Percentiles rank a stretch among this genome's conserved stretches.
Evolutionary conservation across 2,888 invertebrate genomes (phyloP).

Genomic region (Sesia bembeciformis): DNA sequence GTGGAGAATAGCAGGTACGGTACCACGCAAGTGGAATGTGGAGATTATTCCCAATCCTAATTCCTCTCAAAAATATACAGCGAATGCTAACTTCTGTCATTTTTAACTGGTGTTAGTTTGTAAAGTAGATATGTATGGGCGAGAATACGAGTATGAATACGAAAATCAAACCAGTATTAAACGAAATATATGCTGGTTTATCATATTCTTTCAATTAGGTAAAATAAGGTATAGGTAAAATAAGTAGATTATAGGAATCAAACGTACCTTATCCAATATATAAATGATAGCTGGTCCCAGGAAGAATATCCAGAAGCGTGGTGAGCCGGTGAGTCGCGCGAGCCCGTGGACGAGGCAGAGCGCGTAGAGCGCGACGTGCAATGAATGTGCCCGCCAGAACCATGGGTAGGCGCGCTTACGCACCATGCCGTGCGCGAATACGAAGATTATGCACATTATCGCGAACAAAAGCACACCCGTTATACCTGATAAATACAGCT

Average conservation of each 20-base stretch:
- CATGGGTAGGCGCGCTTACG: conserved; percentile 95
- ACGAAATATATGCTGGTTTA: background rate
- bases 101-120: no score
- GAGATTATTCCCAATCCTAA: no score
- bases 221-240: no score
- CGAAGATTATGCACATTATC: conserved; percentile 95
- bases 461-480: conserved; percentile 91
- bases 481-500: conserved; percentile 72
- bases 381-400: conserved; percentile 95
- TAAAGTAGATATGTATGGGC: no score
- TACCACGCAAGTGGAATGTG: no score
- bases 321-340: conserved; percentile 91
- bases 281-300: conserved; percentile 92
- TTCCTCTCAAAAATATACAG: no score
- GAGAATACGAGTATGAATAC: no score
- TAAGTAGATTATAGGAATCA: no score
- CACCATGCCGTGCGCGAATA: conserved; percentile 96
- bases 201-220: no score
- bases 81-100: no score
- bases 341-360: conserved; percentile 92
- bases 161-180: no score
- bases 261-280: conserved; percentile 86
- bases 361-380: conserved; percentile 90
- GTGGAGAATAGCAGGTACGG: no score
- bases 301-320: conserved; percentile 96